phyloP scores from a whole-genome alignment of 1,140 invertebrate genomes.

The Saccostrea echinata region DNA sequence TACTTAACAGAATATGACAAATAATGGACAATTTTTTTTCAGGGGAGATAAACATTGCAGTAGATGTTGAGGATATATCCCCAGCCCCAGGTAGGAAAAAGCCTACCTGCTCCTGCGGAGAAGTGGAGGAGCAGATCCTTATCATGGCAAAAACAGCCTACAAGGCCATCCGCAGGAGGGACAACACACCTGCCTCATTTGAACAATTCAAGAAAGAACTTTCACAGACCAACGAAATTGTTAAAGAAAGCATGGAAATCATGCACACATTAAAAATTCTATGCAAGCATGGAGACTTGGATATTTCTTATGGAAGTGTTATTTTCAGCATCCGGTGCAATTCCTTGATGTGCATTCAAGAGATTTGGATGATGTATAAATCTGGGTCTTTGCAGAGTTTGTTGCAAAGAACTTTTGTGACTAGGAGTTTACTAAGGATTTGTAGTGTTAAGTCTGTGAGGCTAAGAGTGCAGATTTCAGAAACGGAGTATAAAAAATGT shows the following conservation, averaged over 20 bases:
- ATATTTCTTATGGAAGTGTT: slow-evolving; percentile 68
- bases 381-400: slow-evolving; percentile 60
- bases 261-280: slow-evolving; percentile 71
- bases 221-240: slow-evolving; percentile 65
- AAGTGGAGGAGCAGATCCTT: slow-evolving; percentile 66
- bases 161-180: slow-evolving; percentile 62
- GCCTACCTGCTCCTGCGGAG: slow-evolving; percentile 61
- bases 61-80: slow-evolving; percentile 60
- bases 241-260: slow-evolving; percentile 70
- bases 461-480: slow-evolving; percentile 62
- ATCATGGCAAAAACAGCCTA: slow-evolving; percentile 66
- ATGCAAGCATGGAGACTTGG: slow-evolving; percentile 67
- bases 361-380: slow-evolving; percentile 66
- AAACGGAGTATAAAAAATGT: slow-evolving; percentile 66
- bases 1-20: neutral
- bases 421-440: slow-evolving; percentile 45
- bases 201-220: slow-evolving; percentile 73
- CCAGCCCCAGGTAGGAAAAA: slow-evolving; percentile 51
- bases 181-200: slow-evolving; percentile 64
- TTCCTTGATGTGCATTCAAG: slow-evolving; percentile 55
- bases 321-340: slow-evolving; percentile 61
- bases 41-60: slow-evolving; percentile 66
- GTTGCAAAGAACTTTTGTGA: slow-evolving; percentile 63
- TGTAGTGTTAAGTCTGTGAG: slow-evolving; percentile 58
- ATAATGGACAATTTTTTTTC: slow-evolving; percentile 21